phyloP scores from a whole-genome alignment of 2,113 vertebrate genomes.

The Pitta sordida region DNA sequence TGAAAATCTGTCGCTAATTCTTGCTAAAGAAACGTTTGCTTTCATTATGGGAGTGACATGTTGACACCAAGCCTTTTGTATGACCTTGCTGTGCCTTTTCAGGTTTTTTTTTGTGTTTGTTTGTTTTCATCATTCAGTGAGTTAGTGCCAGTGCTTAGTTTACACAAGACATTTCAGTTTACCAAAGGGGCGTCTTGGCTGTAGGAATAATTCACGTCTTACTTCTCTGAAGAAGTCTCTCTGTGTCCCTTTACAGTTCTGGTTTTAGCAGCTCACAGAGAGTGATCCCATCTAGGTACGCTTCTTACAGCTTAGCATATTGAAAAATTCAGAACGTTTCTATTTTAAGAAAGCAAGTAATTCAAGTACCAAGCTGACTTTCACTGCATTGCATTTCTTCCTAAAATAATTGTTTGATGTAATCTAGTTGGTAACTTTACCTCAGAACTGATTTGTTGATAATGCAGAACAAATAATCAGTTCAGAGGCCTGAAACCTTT shows the following conservation, averaged over 20 bases:
- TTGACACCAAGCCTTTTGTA: neutral
- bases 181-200: neutral
- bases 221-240: neutral
- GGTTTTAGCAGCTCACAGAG: neutral
- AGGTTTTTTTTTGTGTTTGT: neutral
- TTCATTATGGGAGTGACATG: neutral
- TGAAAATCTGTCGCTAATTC: neutral
- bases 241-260: neutral
- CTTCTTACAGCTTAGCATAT: neutral
- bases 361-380: neutral
- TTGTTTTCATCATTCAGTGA: neutral
- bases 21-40: neutral
- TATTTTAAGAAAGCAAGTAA: neutral
- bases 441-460: neutral
- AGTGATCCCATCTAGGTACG: neutral
- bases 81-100: neutral
- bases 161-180: neutral
- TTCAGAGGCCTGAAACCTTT: neutral
- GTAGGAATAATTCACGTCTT: neutral
- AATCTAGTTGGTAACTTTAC: neutral
- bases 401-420: neutral
- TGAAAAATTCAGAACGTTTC: neutral
- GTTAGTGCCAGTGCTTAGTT: neutral
- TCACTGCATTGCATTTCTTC: neutral
- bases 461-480: neutral